phyloP scores from a whole-genome alignment of 2,888 invertebrate species.

The Portevinia maculata region DNA sequence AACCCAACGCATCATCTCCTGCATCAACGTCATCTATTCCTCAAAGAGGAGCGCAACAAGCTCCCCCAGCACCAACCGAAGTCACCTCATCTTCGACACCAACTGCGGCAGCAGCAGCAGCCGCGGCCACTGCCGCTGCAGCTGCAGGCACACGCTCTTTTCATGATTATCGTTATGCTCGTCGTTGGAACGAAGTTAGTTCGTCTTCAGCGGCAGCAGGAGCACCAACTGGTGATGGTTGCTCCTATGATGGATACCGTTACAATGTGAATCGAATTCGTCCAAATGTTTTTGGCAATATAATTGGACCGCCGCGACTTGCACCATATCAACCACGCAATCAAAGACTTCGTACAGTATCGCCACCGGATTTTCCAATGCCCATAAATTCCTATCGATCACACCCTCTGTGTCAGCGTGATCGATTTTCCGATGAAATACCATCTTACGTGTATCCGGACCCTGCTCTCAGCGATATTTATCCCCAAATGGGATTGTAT shows the following conservation, averaged over 20 bases:
- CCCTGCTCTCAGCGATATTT: slow-evolving; percentile 23
- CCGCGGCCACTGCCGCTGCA: slow-evolving; percentile 74
- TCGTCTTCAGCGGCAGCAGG: slow-evolving; percentile 48
- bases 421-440: slow-evolving; percentile 43
- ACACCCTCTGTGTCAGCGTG: neutral
- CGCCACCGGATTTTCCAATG: slow-evolving; percentile 65
- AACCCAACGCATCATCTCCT: neutral
- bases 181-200: slow-evolving; percentile 52
- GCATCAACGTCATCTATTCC: neutral
- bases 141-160: slow-evolving; percentile 76
- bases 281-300: slow-evolving; percentile 58
- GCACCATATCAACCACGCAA: slow-evolving; percentile 58
- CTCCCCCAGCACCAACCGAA: slow-evolving; percentile 44
- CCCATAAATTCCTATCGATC: slow-evolving; percentile 64
- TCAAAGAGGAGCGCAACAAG: slow-evolving; percentile 37
- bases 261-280: slow-evolving; percentile 61
- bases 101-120: slow-evolving; percentile 74
- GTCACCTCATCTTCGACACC: slow-evolving; percentile 45
- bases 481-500: slow-evolving; percentile 28
- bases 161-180: slow-evolving; percentile 38
- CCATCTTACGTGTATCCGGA: slow-evolving; percentile 35
- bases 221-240: slow-evolving; percentile 31
- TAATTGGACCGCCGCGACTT: slow-evolving; percentile 50
- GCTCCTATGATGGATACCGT: slow-evolving; percentile 48
- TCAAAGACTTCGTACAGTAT: slow-evolving; percentile 55